These are phyloP conservation scores for Alentia gelatinosa DNA, from an alignment of 2,888 invertebrate genomes.

Conservation along the genomic window DNA sequence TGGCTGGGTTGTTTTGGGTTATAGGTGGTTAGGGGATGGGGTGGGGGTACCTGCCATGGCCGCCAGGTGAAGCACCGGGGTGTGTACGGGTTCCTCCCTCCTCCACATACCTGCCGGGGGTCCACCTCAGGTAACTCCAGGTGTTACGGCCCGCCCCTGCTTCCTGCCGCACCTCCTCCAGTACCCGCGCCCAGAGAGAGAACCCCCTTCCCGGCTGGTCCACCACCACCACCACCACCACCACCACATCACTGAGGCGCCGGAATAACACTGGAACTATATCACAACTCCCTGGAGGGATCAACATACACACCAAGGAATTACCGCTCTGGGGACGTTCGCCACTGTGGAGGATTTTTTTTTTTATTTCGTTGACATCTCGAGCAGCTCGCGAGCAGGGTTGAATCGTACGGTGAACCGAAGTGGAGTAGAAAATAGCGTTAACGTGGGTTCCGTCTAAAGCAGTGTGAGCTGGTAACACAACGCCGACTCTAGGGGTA, in stretches of 20 bases:
- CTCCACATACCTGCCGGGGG: not conserved
- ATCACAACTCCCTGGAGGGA: not conserved
- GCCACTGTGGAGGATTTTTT: no score
- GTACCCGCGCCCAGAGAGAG: not conserved
- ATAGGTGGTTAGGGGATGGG: no score
- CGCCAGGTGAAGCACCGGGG: not conserved
- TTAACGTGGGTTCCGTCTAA: no score
- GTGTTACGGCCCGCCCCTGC: not conserved
- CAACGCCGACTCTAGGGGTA: no score
- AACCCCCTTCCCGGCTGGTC: not conserved
- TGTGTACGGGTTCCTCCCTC: not conserved
- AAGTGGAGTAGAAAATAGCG: no score
- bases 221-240: not conserved
- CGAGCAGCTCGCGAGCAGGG: no score
- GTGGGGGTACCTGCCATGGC: no score
- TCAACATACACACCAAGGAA: not conserved
- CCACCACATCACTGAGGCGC: not conserved
- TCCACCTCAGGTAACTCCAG: not conserved
- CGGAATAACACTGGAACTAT: not conserved
- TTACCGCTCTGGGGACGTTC: no score
- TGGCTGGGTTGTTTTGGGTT: no score
- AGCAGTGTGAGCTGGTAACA: no score
- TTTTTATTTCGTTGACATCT: no score
- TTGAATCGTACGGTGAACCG: no score
- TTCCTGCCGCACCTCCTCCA: not conserved